Base-by-base conservation (phyloP, 2,113 vertebrate genomes). In the Pycnonotus jocosus region DNA sequence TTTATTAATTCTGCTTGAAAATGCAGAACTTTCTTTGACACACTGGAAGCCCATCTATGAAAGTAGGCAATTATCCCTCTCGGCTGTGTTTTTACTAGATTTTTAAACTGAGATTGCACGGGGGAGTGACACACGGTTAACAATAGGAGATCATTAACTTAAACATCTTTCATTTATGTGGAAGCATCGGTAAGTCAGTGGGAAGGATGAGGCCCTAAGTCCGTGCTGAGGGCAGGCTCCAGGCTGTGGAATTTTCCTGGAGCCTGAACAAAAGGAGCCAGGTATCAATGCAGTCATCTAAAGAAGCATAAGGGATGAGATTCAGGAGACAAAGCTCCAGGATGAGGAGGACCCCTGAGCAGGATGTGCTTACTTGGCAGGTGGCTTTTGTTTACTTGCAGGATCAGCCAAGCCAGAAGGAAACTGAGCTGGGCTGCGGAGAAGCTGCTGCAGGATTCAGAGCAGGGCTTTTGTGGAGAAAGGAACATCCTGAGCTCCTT, bases 101-200 rank as follows among this genome's bases (percentile, higher is more conserved):
- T 95, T 94, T 93, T 83, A 54, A 94, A 69, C 50, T 38, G 86
- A 82, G 78, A 58, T 88, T 62, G 80, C 82, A 45, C 50, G 68
- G 30, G 21, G 25, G 18, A 27, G 17, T 73, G 64, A 88, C 72
- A 81, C 80, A 78, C 68, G 47, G 22, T 92, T 95, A 94, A 95
- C 92, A 94, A 96, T 86, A 44, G 92, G 81, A 86, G 76, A 92
- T 84, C 80, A 78, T 95, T 94, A 81, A 83, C 68, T 71, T 81
- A 93, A 92, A 90, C 66, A 61, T 90, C 94, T 93, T 90, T 68
- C 51, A 78, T 81, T 94, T 91, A 54, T 31, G 56, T 54, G 69
- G 91, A 90, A 81, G 38, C 72, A 83, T 57, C 7, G 4, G 62
- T 50, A 88, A 92, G 70, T 66, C 28, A 17, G 61, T 6, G 42